These are phyloP conservation scores for Boleophthalmus pectinirostris DNA, from an alignment of 2,113 vertebrate species.

Conservation along the genomic window DNA sequence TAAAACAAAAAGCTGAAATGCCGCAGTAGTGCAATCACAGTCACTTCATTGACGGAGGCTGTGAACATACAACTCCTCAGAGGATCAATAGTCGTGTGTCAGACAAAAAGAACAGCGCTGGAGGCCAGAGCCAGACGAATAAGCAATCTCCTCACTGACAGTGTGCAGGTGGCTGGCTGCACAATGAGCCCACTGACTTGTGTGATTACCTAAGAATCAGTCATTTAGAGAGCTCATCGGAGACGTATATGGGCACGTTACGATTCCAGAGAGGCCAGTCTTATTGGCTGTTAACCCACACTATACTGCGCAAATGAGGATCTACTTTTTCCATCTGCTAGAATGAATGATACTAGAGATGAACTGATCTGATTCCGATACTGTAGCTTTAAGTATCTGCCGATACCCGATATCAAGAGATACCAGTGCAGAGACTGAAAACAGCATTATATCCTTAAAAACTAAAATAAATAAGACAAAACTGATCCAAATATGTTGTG, in stretches of 20 bases:
- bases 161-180: conserved; percentile 30
- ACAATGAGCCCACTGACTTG: conserved; percentile 45
- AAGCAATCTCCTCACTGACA: conserved; percentile 47
- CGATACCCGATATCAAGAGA: too few species aligned
- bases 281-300: background rate
- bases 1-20: conserved; percentile 45
- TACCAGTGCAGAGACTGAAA: too few species aligned
- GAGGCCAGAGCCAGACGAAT: conserved; percentile 34
- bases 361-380: too few species aligned
- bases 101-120: conserved; percentile 53
- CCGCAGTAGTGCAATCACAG: conserved; percentile 30
- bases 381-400: too few species aligned
- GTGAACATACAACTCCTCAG: conserved; percentile 44
- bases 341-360: background rate
- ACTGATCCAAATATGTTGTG: too few species aligned
- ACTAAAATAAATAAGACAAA: too few species aligned
- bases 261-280: conserved; percentile 1
- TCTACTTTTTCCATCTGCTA: background rate
- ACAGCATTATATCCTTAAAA: too few species aligned
- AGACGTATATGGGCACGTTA: conserved; percentile 9
- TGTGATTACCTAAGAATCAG: conserved; percentile 30
- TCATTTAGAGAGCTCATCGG: conserved; percentile 31
- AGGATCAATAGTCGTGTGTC: conserved; percentile 58
- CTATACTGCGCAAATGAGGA: conserved; percentile 8
- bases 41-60: conserved; percentile 21